Conservation (phyloP, 2,888 invertebrate genomes). For the Polymixis flavicincta region DNA sequence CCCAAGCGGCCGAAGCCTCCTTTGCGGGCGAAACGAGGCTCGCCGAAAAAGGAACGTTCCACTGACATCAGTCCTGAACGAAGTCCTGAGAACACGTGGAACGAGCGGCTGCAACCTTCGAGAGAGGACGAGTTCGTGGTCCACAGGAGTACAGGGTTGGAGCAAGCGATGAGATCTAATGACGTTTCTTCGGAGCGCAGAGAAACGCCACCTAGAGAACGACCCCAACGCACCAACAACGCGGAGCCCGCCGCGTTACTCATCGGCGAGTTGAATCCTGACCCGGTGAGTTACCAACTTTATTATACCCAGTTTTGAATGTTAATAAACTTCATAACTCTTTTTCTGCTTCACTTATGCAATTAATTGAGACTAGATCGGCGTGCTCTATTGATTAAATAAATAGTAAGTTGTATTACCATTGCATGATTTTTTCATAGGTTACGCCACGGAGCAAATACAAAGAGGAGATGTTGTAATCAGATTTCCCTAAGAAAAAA, state of each 20-base stretch:
- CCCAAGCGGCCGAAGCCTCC: constrained; percentile 97
- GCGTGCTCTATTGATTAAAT: constrained; percentile 1
- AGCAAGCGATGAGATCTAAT: constrained; percentile 67
- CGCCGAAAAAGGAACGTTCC: constrained; percentile 93
- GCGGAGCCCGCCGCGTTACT: constrained; percentile 85
- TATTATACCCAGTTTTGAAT: neutral
- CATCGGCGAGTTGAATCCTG: constrained; percentile 85
- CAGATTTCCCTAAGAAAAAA: too few relatives aligned
- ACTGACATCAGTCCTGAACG: constrained; percentile 80
- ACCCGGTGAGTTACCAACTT: constrained; percentile 78
- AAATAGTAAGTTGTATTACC: constrained; percentile 3
- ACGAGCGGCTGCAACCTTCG: constrained; percentile 70
- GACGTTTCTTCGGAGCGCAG: constrained; percentile 73
- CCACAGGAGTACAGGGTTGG: constrained; percentile 66
- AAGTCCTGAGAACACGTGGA: constrained; percentile 80
- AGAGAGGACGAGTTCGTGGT: constrained; percentile 76
- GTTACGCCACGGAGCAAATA: too few relatives aligned
- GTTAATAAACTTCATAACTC: neutral
- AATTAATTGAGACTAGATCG: constrained; percentile 17
- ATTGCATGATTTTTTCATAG: neutral
- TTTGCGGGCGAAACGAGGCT: constrained; percentile 93
- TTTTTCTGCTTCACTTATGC: constrained; percentile 1
- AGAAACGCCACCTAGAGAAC: constrained; percentile 75
- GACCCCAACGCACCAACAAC: constrained; percentile 66
- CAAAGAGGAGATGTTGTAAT: too few relatives aligned